A percentile compares a stretch with the other conserved stretches of the same genome.
phyloP scores from a whole-genome alignment of 37 sponge, comb jelly and placozoan species.

The Trichoplax adhaerens region DNA sequence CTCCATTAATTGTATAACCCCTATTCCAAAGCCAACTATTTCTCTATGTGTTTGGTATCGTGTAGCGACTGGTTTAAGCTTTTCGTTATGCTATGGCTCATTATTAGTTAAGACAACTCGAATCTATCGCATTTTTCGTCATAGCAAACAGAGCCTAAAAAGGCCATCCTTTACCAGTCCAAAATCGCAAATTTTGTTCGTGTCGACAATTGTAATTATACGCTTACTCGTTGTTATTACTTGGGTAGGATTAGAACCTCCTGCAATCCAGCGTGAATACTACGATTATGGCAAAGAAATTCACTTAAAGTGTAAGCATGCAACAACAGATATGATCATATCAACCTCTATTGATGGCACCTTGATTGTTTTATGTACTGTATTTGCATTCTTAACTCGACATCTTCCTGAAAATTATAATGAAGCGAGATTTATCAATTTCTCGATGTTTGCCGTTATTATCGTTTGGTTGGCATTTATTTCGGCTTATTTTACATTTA shows the following conservation, averaged over 20 bases:
- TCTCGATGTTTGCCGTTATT: conserved; percentile 17
- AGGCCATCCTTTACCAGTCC: conserved; percentile 11
- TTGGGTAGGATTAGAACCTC: conserved; percentile 22
- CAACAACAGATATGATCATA: too few species aligned
- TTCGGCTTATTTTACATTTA: conserved; percentile 10
- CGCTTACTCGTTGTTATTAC: conserved; percentile 6
- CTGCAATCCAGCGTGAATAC: not conserved
- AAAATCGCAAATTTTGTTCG: conserved; percentile 22
- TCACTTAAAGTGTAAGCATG: not conserved
- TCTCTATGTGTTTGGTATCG: conserved; percentile 27
- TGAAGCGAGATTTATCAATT: conserved; percentile 41
- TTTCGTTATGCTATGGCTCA: conserved; percentile 32
- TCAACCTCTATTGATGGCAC: too few species aligned
- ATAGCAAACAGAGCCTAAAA: not conserved
- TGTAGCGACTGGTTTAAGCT: conserved; percentile 22
- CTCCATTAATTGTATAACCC: conserved; percentile 25
- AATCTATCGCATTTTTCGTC: conserved; percentile 40
- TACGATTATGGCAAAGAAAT: not conserved
- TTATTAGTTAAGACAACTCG: conserved; percentile 41
- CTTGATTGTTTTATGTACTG: conserved; percentile 22
- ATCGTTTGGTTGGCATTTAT: conserved; percentile 46
- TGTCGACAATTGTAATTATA: conserved; percentile 11
- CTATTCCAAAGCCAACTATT: conserved; percentile 20
- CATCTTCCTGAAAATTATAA: conserved; percentile 43
- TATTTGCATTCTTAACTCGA: conserved; percentile 33